Conservation (phyloP, 1,140 invertebrate genomes). For the Dysdera silvatica region DNA sequence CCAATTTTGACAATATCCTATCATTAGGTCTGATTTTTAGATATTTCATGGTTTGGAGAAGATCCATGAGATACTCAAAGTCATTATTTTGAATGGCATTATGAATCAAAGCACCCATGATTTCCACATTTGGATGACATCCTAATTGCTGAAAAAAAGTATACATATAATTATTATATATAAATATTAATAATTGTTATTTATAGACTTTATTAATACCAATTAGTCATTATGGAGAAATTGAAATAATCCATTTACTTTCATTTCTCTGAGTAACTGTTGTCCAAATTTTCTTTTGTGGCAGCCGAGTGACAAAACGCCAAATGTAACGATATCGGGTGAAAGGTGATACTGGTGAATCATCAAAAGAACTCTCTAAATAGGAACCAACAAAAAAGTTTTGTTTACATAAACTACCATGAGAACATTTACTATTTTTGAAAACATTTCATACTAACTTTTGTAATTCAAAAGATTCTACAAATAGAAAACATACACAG, state of each 20-base stretch:
- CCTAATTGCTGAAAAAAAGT: constrained; percentile 36
- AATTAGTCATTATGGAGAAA: background rate
- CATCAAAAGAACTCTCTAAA: constrained; percentile 54
- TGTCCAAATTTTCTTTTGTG: constrained; percentile 51
- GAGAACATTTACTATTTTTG: background rate
- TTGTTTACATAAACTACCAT: background rate
- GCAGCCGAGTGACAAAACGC: constrained; percentile 71
- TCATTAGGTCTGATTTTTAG: constrained; percentile 52
- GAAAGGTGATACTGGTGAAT: constrained; percentile 54
- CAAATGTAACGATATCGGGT: constrained; percentile 74
- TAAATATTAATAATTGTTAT: background rate
- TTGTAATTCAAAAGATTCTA: background rate
- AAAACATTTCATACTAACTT: background rate
- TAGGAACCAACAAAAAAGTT: constrained; percentile 24
- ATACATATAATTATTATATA: background rate
- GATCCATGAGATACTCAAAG: constrained; percentile 56
- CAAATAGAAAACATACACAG: background rate
- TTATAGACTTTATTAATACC: background rate
- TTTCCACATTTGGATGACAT: constrained; percentile 58
- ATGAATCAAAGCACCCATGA: constrained; percentile 59
- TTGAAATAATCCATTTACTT: constrained; percentile 48
- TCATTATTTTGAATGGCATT: constrained; percentile 52
- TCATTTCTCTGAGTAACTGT: constrained; percentile 60
- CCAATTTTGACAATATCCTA: constrained; percentile 30
- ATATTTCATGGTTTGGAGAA: constrained; percentile 55